Conservation (phyloP, 2,888 invertebrate species). For the Tupiocoris notatus region DNA sequence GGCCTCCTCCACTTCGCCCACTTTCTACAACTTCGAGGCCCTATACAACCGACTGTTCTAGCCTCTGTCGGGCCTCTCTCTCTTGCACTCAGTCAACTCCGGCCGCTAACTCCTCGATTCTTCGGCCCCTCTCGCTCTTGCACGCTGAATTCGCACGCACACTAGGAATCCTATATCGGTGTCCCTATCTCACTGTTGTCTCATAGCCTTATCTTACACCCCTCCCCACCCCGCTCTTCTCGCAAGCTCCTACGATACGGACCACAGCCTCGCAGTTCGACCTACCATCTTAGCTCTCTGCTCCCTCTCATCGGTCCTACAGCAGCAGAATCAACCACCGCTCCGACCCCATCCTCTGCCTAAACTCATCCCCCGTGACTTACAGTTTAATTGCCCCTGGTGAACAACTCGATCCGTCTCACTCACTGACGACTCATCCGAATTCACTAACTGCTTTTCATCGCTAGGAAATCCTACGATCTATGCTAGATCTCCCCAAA, state of each 20-base stretch:
- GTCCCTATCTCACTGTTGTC: constrained; percentile 21
- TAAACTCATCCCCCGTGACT: not conserved
- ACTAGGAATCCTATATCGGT: constrained; percentile 6
- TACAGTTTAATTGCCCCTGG: constrained; percentile 15
- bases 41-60: no score
- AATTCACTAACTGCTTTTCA: not conserved
- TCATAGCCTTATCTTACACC: constrained; percentile 13
- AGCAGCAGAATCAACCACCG: not conserved
- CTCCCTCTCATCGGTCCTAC: not conserved
- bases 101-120: not conserved
- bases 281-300: not conserved
- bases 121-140: not conserved
- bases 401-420: not conserved
- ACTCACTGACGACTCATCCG: not conserved
- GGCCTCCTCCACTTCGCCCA: not conserved
- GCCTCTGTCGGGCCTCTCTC: not conserved
- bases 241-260: not conserved
- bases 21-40: not conserved
- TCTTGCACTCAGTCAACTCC: not conserved
- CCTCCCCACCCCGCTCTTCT: not conserved
- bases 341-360: not conserved
- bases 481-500: no score
- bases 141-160: no score
- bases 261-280: not conserved
- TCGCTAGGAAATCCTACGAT: no score